Percentiles rank a stretch among this genome's conserved stretches.
These are phyloP conservation scores for Campoletis raptor DNA, from an alignment of 2,888 invertebrate genomes.

Conservation along the genomic window DNA sequence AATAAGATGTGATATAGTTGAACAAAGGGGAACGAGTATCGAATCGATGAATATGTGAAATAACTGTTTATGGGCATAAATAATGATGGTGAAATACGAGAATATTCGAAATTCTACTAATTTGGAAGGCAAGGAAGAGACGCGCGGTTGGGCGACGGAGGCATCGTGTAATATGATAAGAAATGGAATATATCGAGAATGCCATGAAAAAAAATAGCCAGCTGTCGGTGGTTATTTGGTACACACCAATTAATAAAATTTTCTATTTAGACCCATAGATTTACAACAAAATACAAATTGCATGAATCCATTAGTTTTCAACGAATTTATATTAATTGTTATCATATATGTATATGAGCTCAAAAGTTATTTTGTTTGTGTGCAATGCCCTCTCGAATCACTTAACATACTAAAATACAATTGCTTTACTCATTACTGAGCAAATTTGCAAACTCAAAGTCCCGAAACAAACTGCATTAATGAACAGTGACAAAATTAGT, in stretches of 20 bases:
- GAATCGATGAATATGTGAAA: constrained; percentile 49
- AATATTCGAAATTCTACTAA: neutral
- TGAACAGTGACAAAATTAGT: neutral
- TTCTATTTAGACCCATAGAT: too few relatives aligned
- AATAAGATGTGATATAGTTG: constrained; percentile 30
- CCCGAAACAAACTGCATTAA: neutral
- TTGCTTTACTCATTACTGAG: neutral
- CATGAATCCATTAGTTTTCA: too few relatives aligned
- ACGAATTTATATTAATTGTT: neutral
- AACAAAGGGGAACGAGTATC: constrained; percentile 29
- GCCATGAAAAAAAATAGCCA: neutral
- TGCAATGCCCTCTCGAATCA: neutral
- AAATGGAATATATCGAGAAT: neutral
- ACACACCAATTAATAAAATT: neutral
- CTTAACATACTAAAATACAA: neutral
- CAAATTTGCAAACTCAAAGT: neutral
- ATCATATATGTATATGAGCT: neutral
- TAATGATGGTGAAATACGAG: constrained; percentile 19
- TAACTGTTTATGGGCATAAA: constrained; percentile 38
- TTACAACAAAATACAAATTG: too few relatives aligned
- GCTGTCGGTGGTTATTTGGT: neutral
- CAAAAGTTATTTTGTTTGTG: neutral
- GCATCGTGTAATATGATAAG: neutral
- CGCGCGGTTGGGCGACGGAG: neutral
- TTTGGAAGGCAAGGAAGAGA: neutral